A percentile compares a stretch with the other conserved stretches of the same genome.
These are phyloP conservation scores for Allygus modestus DNA, from an alignment of 2,888 invertebrate species.

Conservation along the genomic window DNA sequence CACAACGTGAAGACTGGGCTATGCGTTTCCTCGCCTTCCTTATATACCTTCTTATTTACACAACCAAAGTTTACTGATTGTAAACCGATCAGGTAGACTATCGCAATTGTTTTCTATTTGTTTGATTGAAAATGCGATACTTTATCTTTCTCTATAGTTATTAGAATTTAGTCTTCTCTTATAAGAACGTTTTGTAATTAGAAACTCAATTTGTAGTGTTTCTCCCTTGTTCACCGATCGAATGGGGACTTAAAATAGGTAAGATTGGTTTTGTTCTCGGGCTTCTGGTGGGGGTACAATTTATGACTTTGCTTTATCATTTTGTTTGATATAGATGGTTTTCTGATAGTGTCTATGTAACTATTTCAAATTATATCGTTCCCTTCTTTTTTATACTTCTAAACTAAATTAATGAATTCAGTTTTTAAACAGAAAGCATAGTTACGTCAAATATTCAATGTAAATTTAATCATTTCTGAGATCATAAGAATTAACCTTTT, in stretches of 20 bases:
- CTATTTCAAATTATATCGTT: too few species aligned
- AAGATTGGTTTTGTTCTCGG: neutral
- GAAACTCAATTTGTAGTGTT: neutral
- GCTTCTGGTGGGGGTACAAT: neutral
- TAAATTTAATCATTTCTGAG: too few species aligned
- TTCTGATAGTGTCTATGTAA: neutral
- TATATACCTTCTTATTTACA: constrained; percentile 45
- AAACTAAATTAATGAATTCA: too few species aligned
- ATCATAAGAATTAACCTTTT: too few species aligned
- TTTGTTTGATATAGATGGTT: constrained; percentile 18
- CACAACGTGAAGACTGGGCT: neutral
- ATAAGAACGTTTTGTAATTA: neutral
- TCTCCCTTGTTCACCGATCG: neutral
- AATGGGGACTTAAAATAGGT: constrained; percentile 22
- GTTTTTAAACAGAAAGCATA: too few species aligned
- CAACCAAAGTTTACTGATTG: neutral
- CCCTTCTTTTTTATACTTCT: too few species aligned
- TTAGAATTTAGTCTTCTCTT: neutral
- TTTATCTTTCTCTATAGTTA: constrained; percentile 2
- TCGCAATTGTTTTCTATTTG: neutral
- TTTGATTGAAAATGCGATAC: neutral
- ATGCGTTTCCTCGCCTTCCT: neutral
- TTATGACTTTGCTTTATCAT: neutral
- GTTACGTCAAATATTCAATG: too few species aligned
- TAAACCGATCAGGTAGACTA: neutral